phyloP scores from a whole-genome alignment of 2,113 vertebrate genomes.

The Sebastes schlegelii region DNA sequence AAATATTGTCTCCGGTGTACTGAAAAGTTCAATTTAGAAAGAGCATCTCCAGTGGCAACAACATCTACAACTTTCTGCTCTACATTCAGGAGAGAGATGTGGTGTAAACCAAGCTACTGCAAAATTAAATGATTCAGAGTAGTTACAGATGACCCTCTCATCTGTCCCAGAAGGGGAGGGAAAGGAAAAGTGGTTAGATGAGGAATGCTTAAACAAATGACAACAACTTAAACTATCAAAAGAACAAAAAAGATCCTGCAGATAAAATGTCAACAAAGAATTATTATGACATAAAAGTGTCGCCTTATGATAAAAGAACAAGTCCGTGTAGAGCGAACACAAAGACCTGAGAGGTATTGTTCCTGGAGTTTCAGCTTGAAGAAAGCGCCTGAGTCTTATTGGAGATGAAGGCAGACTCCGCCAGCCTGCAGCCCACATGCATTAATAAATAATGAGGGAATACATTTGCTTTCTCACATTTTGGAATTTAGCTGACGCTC shows the following conservation, averaged over 20 bases:
- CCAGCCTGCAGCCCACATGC: conserved; percentile 53
- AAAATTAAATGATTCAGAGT: background rate
- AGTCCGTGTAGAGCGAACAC: background rate
- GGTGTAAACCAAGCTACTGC: background rate
- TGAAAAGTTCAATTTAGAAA: background rate
- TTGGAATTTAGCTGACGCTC: conserved; percentile 31
- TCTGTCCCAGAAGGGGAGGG: background rate
- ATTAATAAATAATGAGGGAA: conserved; percentile 44
- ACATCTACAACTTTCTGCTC: background rate
- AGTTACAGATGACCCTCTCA: background rate
- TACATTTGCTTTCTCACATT: conserved; percentile 46
- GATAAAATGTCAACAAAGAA: background rate
- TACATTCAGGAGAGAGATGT: background rate
- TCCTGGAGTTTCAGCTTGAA: conserved; percentile 42
- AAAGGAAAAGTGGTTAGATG: background rate
- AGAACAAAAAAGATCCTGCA: background rate
- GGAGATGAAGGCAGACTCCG: conserved; percentile 46
- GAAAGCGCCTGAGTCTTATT: conserved; percentile 46
- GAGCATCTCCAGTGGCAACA: background rate
- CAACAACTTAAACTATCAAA: background rate
- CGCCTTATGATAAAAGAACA: background rate
- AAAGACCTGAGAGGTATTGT: conserved; percentile 1
- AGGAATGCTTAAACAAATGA: background rate
- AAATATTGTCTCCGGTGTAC: background rate
- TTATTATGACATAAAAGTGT: too few relatives aligned